These are phyloP conservation scores for Cerastis leucographa DNA, from an alignment of 2,888 invertebrate genomes.

Conservation along the genomic window DNA sequence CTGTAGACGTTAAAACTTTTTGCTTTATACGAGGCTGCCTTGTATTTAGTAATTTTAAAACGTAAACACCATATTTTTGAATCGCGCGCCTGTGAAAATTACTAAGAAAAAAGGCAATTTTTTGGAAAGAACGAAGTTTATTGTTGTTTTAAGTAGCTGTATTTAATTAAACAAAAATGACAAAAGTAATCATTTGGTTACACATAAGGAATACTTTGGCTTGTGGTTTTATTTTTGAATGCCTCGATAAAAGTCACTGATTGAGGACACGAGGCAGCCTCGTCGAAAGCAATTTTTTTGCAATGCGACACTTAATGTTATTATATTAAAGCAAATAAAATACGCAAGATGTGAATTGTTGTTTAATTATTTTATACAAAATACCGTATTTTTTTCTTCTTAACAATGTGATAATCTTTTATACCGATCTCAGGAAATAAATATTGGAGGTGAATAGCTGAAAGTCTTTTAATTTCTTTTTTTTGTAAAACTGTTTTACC, in stretches of 20 bases:
- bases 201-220: not conserved
- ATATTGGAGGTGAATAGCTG: conserved; percentile 50
- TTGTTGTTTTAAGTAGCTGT: not conserved
- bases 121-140: not conserved
- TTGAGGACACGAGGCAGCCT: conserved; percentile 41
- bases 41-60: not conserved
- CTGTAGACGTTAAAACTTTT: conserved; percentile 26
- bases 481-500: conserved; percentile 50
- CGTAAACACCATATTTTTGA: not conserved
- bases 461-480: conserved; percentile 66
- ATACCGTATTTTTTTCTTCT: conserved; percentile 47
- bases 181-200: not conserved
- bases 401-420: conserved; percentile 56
- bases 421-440: conserved; percentile 68
- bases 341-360: conserved; percentile 56
- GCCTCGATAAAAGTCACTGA: conserved; percentile 11
- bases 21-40: conserved; percentile 32
- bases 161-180: conserved; percentile 4
- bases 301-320: conserved; percentile 49
- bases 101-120: not conserved
- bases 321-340: conserved; percentile 61
- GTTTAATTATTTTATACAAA: conserved; percentile 64
- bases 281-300: conserved; percentile 41
- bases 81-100: not conserved
- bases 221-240: not conserved